These are phyloP conservation scores for Euwallacea fornicatus DNA, from an alignment of 1,140 invertebrate genomes.

Conservation along the genomic window DNA sequence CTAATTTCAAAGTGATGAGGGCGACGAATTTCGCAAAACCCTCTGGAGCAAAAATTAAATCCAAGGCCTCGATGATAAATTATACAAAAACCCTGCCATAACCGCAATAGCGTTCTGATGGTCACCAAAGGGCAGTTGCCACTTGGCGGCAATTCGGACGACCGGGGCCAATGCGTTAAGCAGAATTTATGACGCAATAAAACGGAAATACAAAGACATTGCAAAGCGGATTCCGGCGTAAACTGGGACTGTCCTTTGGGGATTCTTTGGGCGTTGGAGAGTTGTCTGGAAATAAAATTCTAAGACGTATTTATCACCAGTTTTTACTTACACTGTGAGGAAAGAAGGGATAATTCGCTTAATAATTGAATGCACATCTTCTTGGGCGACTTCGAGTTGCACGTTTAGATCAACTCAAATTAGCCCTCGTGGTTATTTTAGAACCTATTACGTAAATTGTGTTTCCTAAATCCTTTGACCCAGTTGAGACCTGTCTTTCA, in stretches of 20 bases:
- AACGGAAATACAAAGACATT: conserved; percentile 30
- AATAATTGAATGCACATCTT: too few relatives aligned
- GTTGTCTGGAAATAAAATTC: conserved; percentile 22
- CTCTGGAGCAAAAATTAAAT: too few relatives aligned
- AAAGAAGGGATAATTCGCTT: too few relatives aligned
- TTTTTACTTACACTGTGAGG: neutral
- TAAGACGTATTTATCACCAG: conserved; percentile 18
- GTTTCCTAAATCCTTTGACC: conserved; percentile 7
- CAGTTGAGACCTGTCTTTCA: neutral
- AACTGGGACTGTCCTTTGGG: conserved; percentile 20
- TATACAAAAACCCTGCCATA: neutral
- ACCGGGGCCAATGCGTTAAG: conserved; percentile 24
- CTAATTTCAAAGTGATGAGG: too few relatives aligned
- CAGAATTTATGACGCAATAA: conserved; percentile 38
- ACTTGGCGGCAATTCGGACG: conserved; percentile 26
- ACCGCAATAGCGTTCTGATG: conserved; percentile 18
- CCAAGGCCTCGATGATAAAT: too few relatives aligned
- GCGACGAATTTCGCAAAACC: too few relatives aligned
- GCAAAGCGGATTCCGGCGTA: conserved; percentile 19
- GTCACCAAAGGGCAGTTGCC: conserved; percentile 27
- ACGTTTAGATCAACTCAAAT: neutral
- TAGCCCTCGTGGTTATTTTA: neutral
- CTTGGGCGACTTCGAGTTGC: too few relatives aligned
- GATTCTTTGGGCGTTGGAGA: conserved; percentile 19
- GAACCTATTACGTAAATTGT: neutral